Evolutionary conservation across 2,888 invertebrate genomes (phyloP).

Genomic region (Hemaris fuciformis): DNA sequence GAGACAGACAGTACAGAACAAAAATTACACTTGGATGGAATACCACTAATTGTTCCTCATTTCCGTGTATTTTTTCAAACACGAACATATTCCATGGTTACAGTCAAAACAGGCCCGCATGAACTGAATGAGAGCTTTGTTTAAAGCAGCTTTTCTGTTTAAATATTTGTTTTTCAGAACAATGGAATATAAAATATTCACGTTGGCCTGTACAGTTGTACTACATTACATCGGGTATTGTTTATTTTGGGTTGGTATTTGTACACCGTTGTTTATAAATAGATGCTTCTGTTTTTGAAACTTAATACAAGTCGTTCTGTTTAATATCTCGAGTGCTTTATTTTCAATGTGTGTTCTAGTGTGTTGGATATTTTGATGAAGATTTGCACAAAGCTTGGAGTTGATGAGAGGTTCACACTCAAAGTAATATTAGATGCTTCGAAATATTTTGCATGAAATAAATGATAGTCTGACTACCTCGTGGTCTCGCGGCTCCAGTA

Average conservation of each 20-base stretch:
- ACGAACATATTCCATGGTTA: background rate
- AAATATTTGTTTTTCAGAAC: constrained; percentile 14
- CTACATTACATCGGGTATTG: constrained; percentile 4
- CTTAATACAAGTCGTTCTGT: background rate
- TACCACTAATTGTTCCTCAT: background rate
- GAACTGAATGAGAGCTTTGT: constrained; percentile 10
- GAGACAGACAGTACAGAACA: too few species aligned
- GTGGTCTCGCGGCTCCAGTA: too few species aligned
- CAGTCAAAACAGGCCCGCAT: constrained; percentile 3
- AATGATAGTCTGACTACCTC: too few species aligned
- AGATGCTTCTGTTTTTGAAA: constrained; percentile 1
- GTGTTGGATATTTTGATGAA: too few species aligned
- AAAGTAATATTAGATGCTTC: too few species aligned
- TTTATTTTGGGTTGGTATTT: constrained; percentile 3
- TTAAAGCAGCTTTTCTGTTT: constrained; percentile 7
- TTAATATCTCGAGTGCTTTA: background rate
- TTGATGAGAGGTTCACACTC: too few species aligned
- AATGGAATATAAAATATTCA: constrained; percentile 11
- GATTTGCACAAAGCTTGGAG: too few species aligned
- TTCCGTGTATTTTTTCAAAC: background rate
- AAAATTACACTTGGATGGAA: background rate
- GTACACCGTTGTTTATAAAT: constrained; percentile 8
- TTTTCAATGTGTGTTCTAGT: background rate
- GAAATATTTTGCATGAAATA: too few species aligned
- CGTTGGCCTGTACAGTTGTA: constrained; percentile 9